phyloP scores from a whole-genome alignment of 2,797 vertebrate genomes.

The Apogon hyalosoma region DNA sequence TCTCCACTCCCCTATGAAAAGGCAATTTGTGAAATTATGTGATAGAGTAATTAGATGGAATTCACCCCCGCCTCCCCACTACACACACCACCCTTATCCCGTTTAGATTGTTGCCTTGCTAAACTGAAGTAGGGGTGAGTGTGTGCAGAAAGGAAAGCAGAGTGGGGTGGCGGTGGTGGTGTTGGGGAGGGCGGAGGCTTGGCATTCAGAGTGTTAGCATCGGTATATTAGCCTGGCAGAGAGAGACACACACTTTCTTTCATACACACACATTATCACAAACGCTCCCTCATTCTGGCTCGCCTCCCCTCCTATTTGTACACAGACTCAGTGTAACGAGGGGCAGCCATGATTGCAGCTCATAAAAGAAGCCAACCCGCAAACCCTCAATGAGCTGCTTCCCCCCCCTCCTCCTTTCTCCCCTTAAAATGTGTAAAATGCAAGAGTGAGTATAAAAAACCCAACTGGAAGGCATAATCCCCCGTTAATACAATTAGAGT shows the following conservation, averaged over 20 bases:
- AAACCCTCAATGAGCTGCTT: slow-evolving; percentile 83
- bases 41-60: slow-evolving; percentile 99
- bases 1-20: slow-evolving; percentile 96
- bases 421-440: slow-evolving; percentile 86
- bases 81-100: slow-evolving; percentile 51
- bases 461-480: slow-evolving; percentile 95
- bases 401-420: slow-evolving; percentile 29
- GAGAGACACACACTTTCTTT: slow-evolving; percentile 61
- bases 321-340: slow-evolving; percentile 91
- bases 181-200: slow-evolving; percentile 24
- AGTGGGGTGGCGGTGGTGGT: not conserved
- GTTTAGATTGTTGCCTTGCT: slow-evolving; percentile 91
- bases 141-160: slow-evolving; percentile 23
- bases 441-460: slow-evolving; percentile 90
- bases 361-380: slow-evolving; percentile 92
- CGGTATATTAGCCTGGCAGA: slow-evolving; percentile 88
- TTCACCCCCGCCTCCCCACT: slow-evolving; percentile 74
- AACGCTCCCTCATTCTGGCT: slow-evolving; percentile 80
- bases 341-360: slow-evolving; percentile 94
- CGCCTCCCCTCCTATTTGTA: slow-evolving; percentile 96
- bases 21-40: slow-evolving; percentile 99
- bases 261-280: slow-evolving; percentile 68
- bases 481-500: slow-evolving; percentile 96
- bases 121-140: slow-evolving; percentile 67
- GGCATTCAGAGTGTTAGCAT: slow-evolving; percentile 64